phyloP scores from a whole-genome alignment of 2,888 invertebrate genomes.

The Sepiola atlantica region DNA sequence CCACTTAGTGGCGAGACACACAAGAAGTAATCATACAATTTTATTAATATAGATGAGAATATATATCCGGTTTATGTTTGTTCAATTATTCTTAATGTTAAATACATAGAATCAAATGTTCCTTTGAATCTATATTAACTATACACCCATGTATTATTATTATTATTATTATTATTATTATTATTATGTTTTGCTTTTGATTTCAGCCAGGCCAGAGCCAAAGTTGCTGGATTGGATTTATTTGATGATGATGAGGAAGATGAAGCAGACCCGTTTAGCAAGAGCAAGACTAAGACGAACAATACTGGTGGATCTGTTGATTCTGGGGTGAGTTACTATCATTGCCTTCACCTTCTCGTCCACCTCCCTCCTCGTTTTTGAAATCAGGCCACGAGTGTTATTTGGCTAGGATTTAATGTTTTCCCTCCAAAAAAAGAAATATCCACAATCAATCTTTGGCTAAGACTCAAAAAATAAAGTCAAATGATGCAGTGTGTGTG shows the following conservation, averaged over 20 bases:
- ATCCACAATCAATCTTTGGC: background rate
- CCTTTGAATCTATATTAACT: background rate
- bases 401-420: background rate
- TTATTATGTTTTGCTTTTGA: background rate
- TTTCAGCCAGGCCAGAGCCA: background rate
- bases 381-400: constrained; percentile 19
- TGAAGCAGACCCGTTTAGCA: background rate
- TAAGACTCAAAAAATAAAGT: background rate
- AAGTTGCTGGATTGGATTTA: constrained; percentile 37
- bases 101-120: background rate
- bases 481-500: background rate
- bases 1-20: no score
- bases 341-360: background rate
- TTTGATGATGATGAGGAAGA: constrained; percentile 34
- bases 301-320: background rate
- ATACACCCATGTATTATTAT: background rate
- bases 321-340: background rate
- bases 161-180: background rate
- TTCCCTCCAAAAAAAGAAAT: background rate
- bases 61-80: background rate
- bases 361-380: background rate
- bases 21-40: no score
- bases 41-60: no score
- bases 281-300: background rate
- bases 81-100: background rate